Evolutionary conservation across 2,888 invertebrate genomes (phyloP).

Genomic region (Andrena fulva): DNA sequence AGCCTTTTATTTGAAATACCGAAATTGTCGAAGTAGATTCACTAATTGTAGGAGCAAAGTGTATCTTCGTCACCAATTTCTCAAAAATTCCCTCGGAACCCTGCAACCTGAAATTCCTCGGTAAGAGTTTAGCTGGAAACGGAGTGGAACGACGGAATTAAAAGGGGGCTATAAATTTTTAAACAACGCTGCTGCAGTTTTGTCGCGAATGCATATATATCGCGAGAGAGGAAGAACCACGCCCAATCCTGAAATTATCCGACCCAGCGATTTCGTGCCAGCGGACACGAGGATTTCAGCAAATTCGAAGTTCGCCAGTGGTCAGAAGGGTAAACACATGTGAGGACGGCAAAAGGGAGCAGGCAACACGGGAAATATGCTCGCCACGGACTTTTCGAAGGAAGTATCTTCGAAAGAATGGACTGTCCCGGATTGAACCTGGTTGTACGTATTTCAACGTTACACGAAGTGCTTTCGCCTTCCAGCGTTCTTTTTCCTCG

Average conservation of each 20-base stretch:
- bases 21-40: too few relatives aligned
- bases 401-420: conserved; percentile 61
- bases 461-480: conserved; percentile 26
- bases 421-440: conserved; percentile 25
- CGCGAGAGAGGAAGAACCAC: conserved; percentile 11
- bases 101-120: background rate
- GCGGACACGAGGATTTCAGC: conserved; percentile 58
- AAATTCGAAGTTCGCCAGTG: conserved; percentile 62
- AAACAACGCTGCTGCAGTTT: background rate
- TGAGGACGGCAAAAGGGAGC: conserved; percentile 27
- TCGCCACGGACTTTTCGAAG: conserved; percentile 52
- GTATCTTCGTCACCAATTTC: background rate
- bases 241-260: conserved; percentile 70
- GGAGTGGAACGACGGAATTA: background rate
- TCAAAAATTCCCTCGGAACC: background rate
- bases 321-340: conserved; percentile 51
- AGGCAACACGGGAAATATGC: conserved; percentile 39
- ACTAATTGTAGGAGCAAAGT: too few relatives aligned
- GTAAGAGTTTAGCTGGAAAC: background rate
- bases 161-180: conserved; percentile 10
- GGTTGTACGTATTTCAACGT: conserved; percentile 30
- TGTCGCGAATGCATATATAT: conserved; percentile 9
- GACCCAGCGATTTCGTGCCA: conserved; percentile 70
- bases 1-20: too few relatives aligned
- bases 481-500: background rate